A percentile compares a stretch with the other conserved stretches of the same genome.
Conservation (phyloP, 2,888 invertebrate genomes). For the Hydrotaea diabolus region DNA sequence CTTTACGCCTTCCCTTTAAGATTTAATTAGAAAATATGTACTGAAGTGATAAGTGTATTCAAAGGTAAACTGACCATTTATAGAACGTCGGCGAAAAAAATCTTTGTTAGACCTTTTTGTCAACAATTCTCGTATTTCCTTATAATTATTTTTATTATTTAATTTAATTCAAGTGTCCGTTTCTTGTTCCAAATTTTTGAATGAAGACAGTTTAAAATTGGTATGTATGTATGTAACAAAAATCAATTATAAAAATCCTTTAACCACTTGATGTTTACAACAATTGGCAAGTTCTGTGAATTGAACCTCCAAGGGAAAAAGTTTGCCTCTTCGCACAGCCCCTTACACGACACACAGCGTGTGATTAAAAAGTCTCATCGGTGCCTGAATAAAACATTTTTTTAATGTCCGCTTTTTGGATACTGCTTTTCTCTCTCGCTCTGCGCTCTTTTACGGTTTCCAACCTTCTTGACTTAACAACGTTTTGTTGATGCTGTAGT, state of each 20-base stretch:
- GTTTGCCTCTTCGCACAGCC: neutral
- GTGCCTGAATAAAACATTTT: neutral
- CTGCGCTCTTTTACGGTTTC: neutral
- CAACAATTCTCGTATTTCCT: too few species aligned
- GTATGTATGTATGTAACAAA: too few species aligned
- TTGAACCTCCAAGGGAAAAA: neutral
- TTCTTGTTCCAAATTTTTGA: too few species aligned
- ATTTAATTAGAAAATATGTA: too few species aligned
- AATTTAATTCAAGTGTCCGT: too few species aligned
- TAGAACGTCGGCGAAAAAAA: too few species aligned
- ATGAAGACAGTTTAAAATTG: too few species aligned
- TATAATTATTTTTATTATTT: too few species aligned
- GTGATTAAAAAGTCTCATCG: neutral
- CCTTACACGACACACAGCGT: neutral
- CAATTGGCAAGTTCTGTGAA: neutral
- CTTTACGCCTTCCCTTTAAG: too few species aligned
- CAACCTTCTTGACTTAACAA: neutral
- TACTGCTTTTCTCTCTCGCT: neutral
- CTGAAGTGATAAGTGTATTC: too few species aligned
- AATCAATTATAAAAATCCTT: neutral
- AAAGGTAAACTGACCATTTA: too few species aligned
- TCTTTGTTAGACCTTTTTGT: too few species aligned
- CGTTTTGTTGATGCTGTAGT: neutral
- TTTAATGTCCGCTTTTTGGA: neutral
- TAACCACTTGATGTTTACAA: neutral